phyloP scores from a whole-genome alignment of 2,797 vertebrate genomes.

The Poecilia gillii region DNA sequence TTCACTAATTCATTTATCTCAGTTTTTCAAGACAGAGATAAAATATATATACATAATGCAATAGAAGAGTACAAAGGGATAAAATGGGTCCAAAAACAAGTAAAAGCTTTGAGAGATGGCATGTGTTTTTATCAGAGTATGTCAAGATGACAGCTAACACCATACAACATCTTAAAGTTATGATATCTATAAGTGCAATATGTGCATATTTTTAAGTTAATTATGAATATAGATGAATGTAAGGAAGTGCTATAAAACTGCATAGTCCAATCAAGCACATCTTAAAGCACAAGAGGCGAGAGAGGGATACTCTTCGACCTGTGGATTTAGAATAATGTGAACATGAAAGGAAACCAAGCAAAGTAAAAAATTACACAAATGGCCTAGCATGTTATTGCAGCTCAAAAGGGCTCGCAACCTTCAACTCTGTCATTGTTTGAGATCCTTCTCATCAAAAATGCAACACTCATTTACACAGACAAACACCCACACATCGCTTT shows the following conservation, averaged over 20 bases:
- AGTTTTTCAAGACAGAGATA: background rate
- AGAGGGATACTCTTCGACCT: conserved; percentile 8
- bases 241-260: conserved; percentile 4
- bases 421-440: conserved; percentile 64
- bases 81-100: background rate
- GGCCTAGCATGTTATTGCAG: conserved; percentile 48
- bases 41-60: too few species aligned
- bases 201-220: background rate
- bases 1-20: background rate
- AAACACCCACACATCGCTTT: conserved; percentile 63
- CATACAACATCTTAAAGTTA: background rate
- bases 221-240: conserved; percentile 1
- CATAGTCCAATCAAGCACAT: conserved; percentile 7
- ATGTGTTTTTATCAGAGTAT: background rate
- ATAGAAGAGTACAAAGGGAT: background rate
- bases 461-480: conserved; percentile 53
- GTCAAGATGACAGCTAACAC: background rate
- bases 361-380: conserved; percentile 37
- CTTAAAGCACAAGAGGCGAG: background rate
- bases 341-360: conserved; percentile 38
- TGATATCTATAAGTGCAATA: background rate
- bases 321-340: conserved; percentile 15
- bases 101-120: background rate
- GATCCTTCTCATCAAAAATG: conserved; percentile 65
- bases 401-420: conserved; percentile 60